These are phyloP conservation scores for Morinoia aosen DNA, from an alignment of 2,888 invertebrate genomes.

Conservation along the genomic window DNA sequence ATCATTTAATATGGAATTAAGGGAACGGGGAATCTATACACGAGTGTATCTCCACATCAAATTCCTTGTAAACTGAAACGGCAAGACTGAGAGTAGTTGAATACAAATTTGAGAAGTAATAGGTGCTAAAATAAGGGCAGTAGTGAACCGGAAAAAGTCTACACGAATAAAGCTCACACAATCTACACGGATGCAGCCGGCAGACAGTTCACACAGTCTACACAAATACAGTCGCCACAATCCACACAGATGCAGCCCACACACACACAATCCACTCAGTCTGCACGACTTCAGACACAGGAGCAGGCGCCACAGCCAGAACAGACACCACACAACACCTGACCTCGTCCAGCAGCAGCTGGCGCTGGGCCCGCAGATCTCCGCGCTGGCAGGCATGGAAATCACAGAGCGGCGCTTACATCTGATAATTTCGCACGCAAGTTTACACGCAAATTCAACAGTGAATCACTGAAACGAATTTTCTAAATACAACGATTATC, in stretches of 20 bases:
- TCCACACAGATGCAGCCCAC: neutral
- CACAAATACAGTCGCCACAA: neutral
- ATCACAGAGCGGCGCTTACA: neutral
- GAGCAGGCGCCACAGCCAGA: too few relatives aligned
- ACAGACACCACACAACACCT: neutral
- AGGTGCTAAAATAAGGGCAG: too few relatives aligned
- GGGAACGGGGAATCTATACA: too few relatives aligned
- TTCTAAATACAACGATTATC: too few relatives aligned
- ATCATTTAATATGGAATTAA: too few relatives aligned
- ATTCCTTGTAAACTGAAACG: too few relatives aligned
- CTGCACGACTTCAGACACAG: too few relatives aligned
- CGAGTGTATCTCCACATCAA: too few relatives aligned
- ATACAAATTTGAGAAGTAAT: too few relatives aligned
- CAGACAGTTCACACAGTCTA: neutral
- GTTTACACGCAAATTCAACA: neutral
- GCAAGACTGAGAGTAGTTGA: too few relatives aligned
- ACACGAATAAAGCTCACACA: neutral
- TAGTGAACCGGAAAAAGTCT: too few relatives aligned
- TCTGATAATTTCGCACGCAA: neutral
- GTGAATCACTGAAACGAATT: too few relatives aligned
- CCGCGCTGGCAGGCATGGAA: neutral
- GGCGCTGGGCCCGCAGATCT: neutral
- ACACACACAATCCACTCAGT: neutral
- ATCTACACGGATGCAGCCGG: neutral
- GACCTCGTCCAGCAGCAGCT: neutral